These are phyloP conservation scores for Brachycybe producta DNA, from an alignment of 2,888 invertebrate genomes.

Conservation along the genomic window DNA sequence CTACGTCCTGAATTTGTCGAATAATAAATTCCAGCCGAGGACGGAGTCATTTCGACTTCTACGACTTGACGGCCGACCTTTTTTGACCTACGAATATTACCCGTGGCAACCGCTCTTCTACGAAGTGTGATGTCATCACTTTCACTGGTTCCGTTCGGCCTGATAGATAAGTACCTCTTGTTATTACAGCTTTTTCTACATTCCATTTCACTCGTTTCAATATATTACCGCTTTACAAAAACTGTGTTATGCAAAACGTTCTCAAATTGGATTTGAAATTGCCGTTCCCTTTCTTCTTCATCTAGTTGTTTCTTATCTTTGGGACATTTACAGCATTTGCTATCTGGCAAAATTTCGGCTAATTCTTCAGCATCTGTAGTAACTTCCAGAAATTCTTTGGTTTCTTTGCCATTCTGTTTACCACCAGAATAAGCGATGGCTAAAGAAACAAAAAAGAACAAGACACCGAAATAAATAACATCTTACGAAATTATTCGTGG, in stretches of 20 bases:
- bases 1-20: too few species aligned
- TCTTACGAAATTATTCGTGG: background rate
- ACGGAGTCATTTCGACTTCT: too few species aligned
- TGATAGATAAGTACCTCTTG: too few species aligned
- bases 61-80: too few species aligned
- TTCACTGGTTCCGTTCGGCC: too few species aligned
- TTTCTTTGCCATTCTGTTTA: background rate
- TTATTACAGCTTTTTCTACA: too few species aligned
- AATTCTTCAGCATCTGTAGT: background rate
- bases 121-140: too few species aligned
- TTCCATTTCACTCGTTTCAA: too few species aligned
- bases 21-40: too few species aligned
- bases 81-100: too few species aligned
- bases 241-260: slow-evolving; percentile 66
- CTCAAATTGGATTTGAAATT: slow-evolving; percentile 57
- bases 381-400: background rate
- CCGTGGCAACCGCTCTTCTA: too few species aligned
- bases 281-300: slow-evolving; percentile 46
- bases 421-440: background rate
- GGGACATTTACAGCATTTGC: slow-evolving; percentile 26
- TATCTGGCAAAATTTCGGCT: background rate
- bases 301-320: slow-evolving; percentile 32
- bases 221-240: slow-evolving; percentile 43
- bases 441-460: background rate
- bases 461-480: too few species aligned